These are phyloP conservation scores for Cyclura pinguis DNA, from an alignment of 2,797 vertebrate genomes.

Conservation along the genomic window DNA sequence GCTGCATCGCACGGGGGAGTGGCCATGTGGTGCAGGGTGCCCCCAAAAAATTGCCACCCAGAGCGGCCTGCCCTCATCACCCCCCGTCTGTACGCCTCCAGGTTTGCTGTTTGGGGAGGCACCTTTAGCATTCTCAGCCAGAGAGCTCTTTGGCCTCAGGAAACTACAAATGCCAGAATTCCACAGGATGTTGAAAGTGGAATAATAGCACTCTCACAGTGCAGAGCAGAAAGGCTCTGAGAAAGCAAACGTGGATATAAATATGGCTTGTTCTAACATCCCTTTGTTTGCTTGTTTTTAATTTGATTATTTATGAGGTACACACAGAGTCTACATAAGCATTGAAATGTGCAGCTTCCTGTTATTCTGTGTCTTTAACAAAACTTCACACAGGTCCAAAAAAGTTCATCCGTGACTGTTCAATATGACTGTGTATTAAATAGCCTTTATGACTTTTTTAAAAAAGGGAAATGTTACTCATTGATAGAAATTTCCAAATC, in stretches of 20 bases:
- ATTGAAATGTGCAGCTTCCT: background rate
- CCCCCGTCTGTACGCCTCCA: too few relatives aligned
- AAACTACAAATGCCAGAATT: too few relatives aligned
- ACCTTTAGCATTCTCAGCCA: too few relatives aligned
- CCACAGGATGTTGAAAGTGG: too few relatives aligned
- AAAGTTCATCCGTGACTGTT: background rate
- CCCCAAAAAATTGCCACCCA: too few relatives aligned
- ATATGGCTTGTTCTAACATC: background rate
- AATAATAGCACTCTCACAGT: too few relatives aligned
- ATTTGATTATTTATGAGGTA: constrained; percentile 1
- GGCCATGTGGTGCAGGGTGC: too few relatives aligned
- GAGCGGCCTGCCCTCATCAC: too few relatives aligned
- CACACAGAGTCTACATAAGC: background rate
- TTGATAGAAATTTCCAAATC: background rate
- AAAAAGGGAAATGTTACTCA: background rate
- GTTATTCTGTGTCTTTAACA: background rate
- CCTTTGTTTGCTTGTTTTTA: background rate
- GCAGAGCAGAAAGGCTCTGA: background rate
- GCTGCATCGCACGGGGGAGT: too few relatives aligned
- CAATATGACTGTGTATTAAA: background rate
- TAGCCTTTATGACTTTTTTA: background rate
- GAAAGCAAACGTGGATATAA: background rate
- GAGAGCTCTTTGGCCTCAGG: too few relatives aligned
- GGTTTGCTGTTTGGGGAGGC: too few relatives aligned
- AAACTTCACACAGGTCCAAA: too few relatives aligned